Evolutionary conservation across 2,113 vertebrate species (phyloP).

Genomic region (Tor tambroides): DNA sequence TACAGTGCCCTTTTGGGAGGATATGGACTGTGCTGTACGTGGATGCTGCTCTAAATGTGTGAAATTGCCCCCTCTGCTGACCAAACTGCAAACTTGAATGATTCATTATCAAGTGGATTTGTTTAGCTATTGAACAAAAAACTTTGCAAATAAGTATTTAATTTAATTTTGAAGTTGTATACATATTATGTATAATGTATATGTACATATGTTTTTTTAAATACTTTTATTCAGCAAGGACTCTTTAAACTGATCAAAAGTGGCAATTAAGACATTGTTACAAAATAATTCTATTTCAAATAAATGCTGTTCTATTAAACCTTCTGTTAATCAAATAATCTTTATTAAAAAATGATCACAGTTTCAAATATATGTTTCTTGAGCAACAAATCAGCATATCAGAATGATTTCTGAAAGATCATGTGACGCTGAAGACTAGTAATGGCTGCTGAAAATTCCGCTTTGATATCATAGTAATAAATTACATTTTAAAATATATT

Average conservation of each 20-base stretch:
- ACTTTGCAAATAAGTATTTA: not conserved
- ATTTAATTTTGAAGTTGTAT: not conserved
- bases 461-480: not conserved
- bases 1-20: not conserved
- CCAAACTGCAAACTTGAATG: not conserved
- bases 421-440: not conserved
- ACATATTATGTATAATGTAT: not conserved
- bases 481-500: not conserved
- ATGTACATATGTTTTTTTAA: not conserved
- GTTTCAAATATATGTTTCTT: not conserved
- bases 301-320: not conserved
- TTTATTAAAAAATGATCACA: not conserved
- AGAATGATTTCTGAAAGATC: not conserved
- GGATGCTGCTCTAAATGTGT: conserved; percentile 35
- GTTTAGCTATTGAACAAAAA: too few relatives aligned
- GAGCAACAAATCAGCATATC: not conserved
- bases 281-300: too few relatives aligned
- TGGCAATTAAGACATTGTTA: not conserved
- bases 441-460: not conserved
- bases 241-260: not conserved
- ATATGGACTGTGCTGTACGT: not conserved
- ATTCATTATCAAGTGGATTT: not conserved
- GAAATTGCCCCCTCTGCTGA: conserved; percentile 70
- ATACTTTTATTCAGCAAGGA: not conserved
- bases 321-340: not conserved